Evolutionary conservation across 2,113 vertebrate species (phyloP), one percentile per base, ranked within the genome.

Genomic region (Boleophthalmus pectinirostris): DNA sequence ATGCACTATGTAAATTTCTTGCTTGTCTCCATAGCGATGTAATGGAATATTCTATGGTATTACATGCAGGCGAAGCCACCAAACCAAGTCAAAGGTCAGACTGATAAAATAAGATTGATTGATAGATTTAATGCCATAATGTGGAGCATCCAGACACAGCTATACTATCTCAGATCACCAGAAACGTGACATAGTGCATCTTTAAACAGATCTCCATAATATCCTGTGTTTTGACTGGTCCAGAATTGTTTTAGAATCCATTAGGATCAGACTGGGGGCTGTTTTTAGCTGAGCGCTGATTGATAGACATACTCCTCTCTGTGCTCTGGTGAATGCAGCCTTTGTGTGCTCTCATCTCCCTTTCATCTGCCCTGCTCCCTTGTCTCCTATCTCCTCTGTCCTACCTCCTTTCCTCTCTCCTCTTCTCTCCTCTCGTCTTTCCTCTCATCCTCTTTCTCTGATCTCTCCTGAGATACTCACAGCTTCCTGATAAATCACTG

Each of bases 381-480:
- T 25, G 43, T 11, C 53, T 45, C 10, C n/a, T 14, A 10, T 6
- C 24, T n/a, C 25, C 23, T 53, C 35, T 35, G n/a, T 56, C 54
- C 54, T 56, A 11, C 29, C 20, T 57, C 33, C 65, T 15, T 9
- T 51, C n/a, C 23, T 64, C 61, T 38, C 20, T 20, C 29, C 67
- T 65, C 20, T 20, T 18, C 67, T 65, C 47, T 47, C 46, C 33
- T 9, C 53, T 45, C 10, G 16, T 12, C 14, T 7, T 24, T 20
- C 24, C 21, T 51, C 47, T 43, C 49, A 43, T 58, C 56, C 56
- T 25, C 61, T 15, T 13, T 46, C n/a, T 1, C 21, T 51, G 10
- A 66, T 83, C 68, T 21, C 64, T 70, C 66, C 51, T 81, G 80
- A 83, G 66, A 84, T 88, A 76, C 66, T 25, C 63, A 23, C 51